Percentiles rank a stretch among this genome's conserved stretches.
phyloP scores from a whole-genome alignment of 2,113 vertebrate genomes.

The Sinocyclocheilus grahami region DNA sequence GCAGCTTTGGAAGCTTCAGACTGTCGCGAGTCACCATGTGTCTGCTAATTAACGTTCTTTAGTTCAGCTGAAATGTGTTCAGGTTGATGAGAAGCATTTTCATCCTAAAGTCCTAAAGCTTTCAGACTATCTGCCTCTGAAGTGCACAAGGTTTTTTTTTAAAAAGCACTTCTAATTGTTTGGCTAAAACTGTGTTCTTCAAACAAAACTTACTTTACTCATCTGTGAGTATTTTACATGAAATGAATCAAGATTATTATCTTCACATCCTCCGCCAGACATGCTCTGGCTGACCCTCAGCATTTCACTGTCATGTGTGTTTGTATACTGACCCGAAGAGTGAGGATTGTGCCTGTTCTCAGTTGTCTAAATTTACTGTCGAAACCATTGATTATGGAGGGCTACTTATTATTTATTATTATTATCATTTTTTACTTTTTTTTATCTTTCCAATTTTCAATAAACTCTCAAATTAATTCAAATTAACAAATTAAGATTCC shows the following conservation, averaged over 20 bases:
- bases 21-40: background rate
- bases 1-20: background rate
- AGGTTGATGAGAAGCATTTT: background rate
- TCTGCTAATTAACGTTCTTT: background rate
- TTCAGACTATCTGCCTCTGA: background rate
- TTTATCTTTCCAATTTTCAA: background rate
- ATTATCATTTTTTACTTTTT: too few relatives aligned
- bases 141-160: background rate
- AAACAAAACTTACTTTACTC: background rate
- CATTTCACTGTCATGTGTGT: background rate
- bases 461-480: too few relatives aligned
- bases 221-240: conserved; percentile 9
- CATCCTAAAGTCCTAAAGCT: background rate
- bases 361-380: background rate
- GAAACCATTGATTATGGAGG: background rate
- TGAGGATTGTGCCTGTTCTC: background rate
- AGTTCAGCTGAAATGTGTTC: background rate
- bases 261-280: conserved; percentile 3
- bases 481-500: background rate
- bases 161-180: background rate
- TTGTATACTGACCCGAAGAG: background rate
- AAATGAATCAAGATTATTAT: conserved; percentile 14
- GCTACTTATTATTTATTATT: background rate
- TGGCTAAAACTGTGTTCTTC: background rate
- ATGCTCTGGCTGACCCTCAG: background rate